Conservation (phyloP, 2,888 invertebrate species). For the Coenonympha glycerion region DNA sequence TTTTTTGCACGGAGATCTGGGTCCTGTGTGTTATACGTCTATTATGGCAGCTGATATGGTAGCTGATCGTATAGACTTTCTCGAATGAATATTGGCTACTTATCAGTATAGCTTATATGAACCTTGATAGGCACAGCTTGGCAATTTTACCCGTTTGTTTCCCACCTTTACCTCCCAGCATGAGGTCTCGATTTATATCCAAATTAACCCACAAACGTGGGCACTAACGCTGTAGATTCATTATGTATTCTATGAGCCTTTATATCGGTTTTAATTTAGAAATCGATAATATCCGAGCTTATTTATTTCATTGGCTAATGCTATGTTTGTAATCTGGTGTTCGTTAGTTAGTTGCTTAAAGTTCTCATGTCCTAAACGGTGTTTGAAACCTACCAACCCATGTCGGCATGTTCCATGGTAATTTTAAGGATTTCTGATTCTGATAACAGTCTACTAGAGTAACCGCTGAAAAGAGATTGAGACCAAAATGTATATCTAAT, state of each 20-base stretch:
- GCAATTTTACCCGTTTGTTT: slow-evolving; percentile 14
- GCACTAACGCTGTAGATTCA: slow-evolving; percentile 24
- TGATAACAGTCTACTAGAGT: no score
- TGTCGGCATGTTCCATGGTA: no score
- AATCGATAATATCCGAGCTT: slow-evolving; percentile 4
- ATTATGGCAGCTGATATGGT: no score
- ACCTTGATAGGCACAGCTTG: background rate
- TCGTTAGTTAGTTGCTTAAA: background rate
- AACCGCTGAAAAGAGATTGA: no score
- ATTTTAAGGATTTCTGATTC: no score
- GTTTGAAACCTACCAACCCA: no score
- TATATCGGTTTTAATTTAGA: slow-evolving; percentile 7
- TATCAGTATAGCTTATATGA: background rate
- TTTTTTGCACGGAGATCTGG: no score
- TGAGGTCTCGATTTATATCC: slow-evolving; percentile 29
- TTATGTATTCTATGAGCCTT: slow-evolving; percentile 25
- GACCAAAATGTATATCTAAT: no score
- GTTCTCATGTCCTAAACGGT: no score
- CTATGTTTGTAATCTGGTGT: background rate
- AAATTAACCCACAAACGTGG: slow-evolving; percentile 15
- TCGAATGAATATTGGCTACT: no score
- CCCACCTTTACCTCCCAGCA: slow-evolving; percentile 13
- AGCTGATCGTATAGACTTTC: no score
- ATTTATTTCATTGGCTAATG: slow-evolving; percentile 5
- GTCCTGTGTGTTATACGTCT: no score